Evolutionary conservation across 2,888 invertebrate genomes (phyloP), one percentile per base, ranked within the genome.

Genomic region (Aphidoletes aphidimyza): DNA sequence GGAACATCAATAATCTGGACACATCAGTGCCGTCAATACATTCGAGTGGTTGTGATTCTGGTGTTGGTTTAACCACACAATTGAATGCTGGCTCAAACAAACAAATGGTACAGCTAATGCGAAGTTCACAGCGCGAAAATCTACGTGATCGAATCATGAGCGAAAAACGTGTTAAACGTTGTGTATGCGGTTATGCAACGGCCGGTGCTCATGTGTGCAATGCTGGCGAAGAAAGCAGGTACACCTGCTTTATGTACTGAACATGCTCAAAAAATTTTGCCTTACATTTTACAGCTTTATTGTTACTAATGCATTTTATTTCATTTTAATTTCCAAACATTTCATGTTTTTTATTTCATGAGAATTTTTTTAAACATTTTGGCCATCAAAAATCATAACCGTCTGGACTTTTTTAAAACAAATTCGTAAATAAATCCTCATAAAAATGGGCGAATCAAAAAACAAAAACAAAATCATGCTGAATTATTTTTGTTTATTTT

Each of bases 1-100:
- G 81, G 37, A 81, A 37, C 37, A 22, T 81, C 2, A 81, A 81
- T n/a, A 84, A 84, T 59, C n/a, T 93, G 87, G 95, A 95, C 89
- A 94, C 94, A 85, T 95, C 95, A 86, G 93, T 95, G 89, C 94
- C 94, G 87, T 95, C 95, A 86, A 91, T 95, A 87, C 95, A 95
- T 91, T 95, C 95, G 87, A 95, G 95, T 88, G 95, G 95, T 22
- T 94, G 95, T 88, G 95, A 95, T 90, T 95, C 95, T 83, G 95
- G 95, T 85, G 94, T 95, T 86, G 95, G 89, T 90, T 87, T 92
- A 88, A 88, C 89, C 87, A 87, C 89, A 86, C 87, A 89, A 49
- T 69, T 85, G 81, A 86, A 86, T 84, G 85, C 85, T 84, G 85
- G 86, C 42, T 86, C 86, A 84, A 85, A 86, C 14, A 85, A 86